Evolutionary conservation across 2,797 vertebrate species (phyloP), one percentile per base, ranked within the genome.

Genomic region (Lepilemur ruficaudatus): DNA sequence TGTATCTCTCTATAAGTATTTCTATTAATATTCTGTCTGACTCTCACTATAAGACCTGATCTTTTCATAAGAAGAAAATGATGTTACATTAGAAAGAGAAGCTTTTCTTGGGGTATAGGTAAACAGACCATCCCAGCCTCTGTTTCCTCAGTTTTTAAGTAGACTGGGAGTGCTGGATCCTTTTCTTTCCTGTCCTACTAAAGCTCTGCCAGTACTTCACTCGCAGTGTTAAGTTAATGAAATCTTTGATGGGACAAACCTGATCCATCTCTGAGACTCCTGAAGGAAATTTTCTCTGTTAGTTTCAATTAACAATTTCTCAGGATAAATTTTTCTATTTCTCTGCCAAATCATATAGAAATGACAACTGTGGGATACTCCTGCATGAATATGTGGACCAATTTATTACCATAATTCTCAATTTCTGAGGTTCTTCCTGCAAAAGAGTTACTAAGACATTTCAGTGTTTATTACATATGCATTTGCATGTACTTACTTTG

Each of bases 221-320:
- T 61, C 81, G 79, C 82, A 75, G 46, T 80, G 76, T 89, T 90
- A 82, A 97, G 43, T 91, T 78, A 89, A 52, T 86, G 61, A 89
- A 92, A 94, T 61, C 75, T 82, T 94, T 80, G 84, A 15, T 43
- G n/a, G 91, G 75, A 95, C 79, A 95, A 90, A 92, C 46, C 72
- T 46, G 20, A 82, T 89, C 93, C 22, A 41, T 80, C 85, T 52
- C 22, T 61, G 30, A 95, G 81, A 94, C 89, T 88, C 75, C 73
- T 76, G 12, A 92, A 92, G 38, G 72, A 25, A 92, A 50, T 94
- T 89, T 95, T 89, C 79, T 88, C 83, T 92, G 65, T 91, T 89
- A 89, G 38, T 70, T 59, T 82, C 69, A 96, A 92, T 92, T 95
- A 97, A 83, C 28, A 87, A 92, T 80, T 61, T 94, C 78, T 57